phyloP scores from a whole-genome alignment of 2,888 invertebrate genomes.

The Sesia apiformis region DNA sequence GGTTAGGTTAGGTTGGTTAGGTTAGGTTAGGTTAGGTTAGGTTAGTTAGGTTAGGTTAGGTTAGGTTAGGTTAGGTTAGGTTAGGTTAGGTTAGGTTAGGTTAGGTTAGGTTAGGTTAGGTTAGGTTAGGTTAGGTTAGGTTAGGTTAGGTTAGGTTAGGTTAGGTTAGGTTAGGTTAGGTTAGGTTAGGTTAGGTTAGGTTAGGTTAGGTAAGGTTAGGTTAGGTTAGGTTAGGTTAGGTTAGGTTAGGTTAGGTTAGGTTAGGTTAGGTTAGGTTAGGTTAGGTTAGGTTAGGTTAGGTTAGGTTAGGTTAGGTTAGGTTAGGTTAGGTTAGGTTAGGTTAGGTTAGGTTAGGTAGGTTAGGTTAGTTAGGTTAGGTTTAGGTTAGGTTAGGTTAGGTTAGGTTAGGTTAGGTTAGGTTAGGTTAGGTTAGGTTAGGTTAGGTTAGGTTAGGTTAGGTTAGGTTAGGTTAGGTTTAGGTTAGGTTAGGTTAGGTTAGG shows the following conservation, averaged over 20 bases:
- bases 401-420: conserved; percentile 4
- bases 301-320: conserved; percentile 14
- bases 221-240: conserved; percentile 10
- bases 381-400: conserved; percentile 4
- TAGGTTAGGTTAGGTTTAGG: conserved; percentile 4
- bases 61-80: background rate
- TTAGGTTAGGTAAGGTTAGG: conserved; percentile 11
- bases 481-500: conserved; percentile 4
- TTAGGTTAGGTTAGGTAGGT: conserved; percentile 5
- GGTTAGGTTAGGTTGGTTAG: background rate
- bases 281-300: conserved; percentile 15
- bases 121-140: conserved; percentile 11
- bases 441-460: conserved; percentile 4
- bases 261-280: conserved; percentile 12
- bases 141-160: conserved; percentile 12
- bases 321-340: conserved; percentile 14
- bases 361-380: conserved; percentile 4
- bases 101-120: background rate
- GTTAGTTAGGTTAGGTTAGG: background rate
- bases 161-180: conserved; percentile 12
- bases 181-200: conserved; percentile 12
- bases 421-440: conserved; percentile 4
- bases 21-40: background rate
- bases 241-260: conserved; percentile 10
- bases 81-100: background rate